These are phyloP conservation scores for Crocodylus rhombifer DNA, from an alignment of 2,797 vertebrate genomes.

Conservation along the genomic window DNA sequence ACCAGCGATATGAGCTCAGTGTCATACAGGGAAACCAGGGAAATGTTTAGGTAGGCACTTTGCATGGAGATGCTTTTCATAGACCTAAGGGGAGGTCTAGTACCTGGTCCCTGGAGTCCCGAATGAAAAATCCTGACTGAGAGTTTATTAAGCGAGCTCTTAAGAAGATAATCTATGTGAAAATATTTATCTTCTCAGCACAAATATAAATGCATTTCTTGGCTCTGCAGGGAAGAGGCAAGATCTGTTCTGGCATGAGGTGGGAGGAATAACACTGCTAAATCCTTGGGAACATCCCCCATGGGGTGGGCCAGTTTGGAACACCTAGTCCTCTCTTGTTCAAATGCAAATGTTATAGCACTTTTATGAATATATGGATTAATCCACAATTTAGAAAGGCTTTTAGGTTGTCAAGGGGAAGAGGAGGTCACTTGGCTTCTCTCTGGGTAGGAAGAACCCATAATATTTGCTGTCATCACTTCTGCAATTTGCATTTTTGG, in stretches of 20 bases:
- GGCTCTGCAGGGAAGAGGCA: conserved; percentile 32
- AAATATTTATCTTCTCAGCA: conserved; percentile 38
- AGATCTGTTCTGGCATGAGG: not conserved
- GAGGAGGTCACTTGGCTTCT: not conserved
- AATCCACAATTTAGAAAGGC: not conserved
- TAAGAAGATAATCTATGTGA: conserved; percentile 21
- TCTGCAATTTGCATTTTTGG: accelerated
- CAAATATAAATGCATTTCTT: conserved; percentile 45
- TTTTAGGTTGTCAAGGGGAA: not conserved
- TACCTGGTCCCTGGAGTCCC: conserved; percentile 1
- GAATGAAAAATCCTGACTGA: conserved; percentile 17
- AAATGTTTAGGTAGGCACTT: not conserved
- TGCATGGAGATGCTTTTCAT: not conserved
- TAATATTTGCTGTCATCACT: accelerated
- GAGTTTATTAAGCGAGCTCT: conserved; percentile 37
- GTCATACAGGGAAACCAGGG: not conserved
- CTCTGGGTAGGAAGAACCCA: accelerated
- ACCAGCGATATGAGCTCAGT: not conserved
- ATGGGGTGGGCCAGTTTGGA: not conserved
- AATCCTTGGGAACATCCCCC: conserved; percentile 12
- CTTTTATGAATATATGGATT: not conserved
- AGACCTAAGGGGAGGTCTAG: not conserved
- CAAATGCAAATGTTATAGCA: not conserved
- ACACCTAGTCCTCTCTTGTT: not conserved
- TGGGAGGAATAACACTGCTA: conserved; percentile 6